These are phyloP conservation scores for Palaemon carinicauda DNA, from an alignment of 1,140 invertebrate species.

Conservation along the genomic window DNA sequence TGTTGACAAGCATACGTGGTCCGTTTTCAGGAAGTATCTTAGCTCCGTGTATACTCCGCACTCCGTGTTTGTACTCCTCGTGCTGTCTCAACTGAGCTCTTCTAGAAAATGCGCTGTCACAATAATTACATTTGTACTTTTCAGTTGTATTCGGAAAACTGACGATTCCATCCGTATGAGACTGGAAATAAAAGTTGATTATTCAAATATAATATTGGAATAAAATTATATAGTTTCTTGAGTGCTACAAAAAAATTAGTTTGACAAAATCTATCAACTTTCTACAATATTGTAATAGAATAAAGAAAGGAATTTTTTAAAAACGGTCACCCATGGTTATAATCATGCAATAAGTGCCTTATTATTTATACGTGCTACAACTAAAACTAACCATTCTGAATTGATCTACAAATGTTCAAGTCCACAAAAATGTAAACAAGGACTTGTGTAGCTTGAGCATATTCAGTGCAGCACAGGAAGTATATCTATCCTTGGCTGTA, in stretches of 20 bases:
- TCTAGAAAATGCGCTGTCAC: slow-evolving; percentile 69
- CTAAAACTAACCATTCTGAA: too few species aligned
- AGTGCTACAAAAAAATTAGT: too few species aligned
- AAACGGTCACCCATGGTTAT: too few species aligned
- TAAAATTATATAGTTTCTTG: background rate
- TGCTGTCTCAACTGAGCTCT: slow-evolving; percentile 69
- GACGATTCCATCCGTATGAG: slow-evolving; percentile 69
- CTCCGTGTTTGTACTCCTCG: slow-evolving; percentile 71
- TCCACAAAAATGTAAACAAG: background rate
- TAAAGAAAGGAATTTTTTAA: too few species aligned
- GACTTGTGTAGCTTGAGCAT: too few species aligned
- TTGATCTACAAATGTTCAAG: background rate
- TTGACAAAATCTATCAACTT: too few species aligned
- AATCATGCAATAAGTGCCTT: too few species aligned
- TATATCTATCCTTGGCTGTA: too few species aligned
- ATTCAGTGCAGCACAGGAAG: too few species aligned
- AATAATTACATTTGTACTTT: slow-evolving; percentile 68
- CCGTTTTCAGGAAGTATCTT: slow-evolving; percentile 10
- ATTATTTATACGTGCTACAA: too few species aligned
- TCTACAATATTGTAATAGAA: too few species aligned
- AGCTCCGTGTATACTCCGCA: slow-evolving; percentile 61
- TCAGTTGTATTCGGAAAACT: slow-evolving; percentile 54
- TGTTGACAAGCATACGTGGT: background rate
- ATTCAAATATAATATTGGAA: slow-evolving; percentile 11
- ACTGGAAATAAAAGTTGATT: slow-evolving; percentile 65